Evolutionary conservation across 2,113 vertebrate genomes (phyloP).

Genomic region (Kryptolebias marmoratus): DNA sequence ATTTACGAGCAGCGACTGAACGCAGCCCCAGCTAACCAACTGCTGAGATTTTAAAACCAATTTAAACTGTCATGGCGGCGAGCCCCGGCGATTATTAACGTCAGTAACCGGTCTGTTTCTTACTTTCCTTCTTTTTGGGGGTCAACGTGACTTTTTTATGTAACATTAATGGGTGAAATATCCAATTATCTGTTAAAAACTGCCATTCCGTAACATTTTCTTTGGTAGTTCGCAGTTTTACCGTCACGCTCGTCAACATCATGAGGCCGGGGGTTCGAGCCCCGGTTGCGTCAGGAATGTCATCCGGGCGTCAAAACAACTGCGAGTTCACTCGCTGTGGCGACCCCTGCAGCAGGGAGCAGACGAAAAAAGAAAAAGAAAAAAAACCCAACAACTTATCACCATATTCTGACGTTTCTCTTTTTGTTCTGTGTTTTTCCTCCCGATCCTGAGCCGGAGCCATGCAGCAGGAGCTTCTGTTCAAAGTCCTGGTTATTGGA

Average conservation of each 20-base stretch:
- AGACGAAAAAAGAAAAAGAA: no score
- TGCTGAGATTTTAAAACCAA: no score
- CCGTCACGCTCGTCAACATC: no score
- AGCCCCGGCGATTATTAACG: neutral
- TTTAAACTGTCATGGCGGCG: neutral
- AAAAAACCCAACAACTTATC: no score
- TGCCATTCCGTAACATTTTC: neutral
- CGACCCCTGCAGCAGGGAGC: no score
- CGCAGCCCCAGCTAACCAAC: neutral
- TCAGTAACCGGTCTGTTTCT: no score
- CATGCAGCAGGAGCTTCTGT: conserved; percentile 81
- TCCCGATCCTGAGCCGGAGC: neutral
- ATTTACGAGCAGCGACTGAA: conserved; percentile 1
- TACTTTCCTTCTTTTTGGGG: neutral
- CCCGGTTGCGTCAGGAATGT: no score
- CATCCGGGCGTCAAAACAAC: no score
- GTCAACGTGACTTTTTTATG: neutral
- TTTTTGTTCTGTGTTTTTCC: neutral
- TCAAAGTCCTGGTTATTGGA: conserved; percentile 83
- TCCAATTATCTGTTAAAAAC: neutral
- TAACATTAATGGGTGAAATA: neutral
- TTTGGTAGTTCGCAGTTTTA: neutral
- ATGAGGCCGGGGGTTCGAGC: no score
- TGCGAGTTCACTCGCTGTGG: no score
- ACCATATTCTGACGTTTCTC: neutral